A percentile compares a stretch with the other conserved stretches of the same genome.
Evolutionary conservation across 2,888 invertebrate species (phyloP).

Genomic region (Hydroisotoma schaefferi): DNA sequence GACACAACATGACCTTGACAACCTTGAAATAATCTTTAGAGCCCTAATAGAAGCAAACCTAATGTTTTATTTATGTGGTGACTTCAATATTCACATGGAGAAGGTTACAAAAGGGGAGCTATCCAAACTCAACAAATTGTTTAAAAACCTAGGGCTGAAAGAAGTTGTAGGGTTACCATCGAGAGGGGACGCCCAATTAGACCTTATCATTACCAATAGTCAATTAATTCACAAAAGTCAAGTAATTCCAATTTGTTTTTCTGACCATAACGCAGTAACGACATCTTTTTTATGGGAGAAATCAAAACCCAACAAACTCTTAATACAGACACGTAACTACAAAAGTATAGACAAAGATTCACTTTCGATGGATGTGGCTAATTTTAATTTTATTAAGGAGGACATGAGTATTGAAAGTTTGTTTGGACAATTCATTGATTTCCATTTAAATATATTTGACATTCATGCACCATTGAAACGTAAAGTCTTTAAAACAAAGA

Average conservation of each 20-base stretch:
- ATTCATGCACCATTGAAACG: background rate
- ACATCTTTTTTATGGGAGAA: background rate
- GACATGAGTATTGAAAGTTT: background rate
- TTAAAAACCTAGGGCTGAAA: background rate
- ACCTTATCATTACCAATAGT: background rate
- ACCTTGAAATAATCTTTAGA: background rate
- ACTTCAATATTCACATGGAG: slow-evolving; percentile 11
- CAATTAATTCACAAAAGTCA: background rate
- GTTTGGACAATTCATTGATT: background rate
- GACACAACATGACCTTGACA: background rate
- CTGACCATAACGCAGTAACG: background rate
- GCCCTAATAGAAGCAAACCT: background rate
- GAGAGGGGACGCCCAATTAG: background rate
- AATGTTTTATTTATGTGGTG: slow-evolving; percentile 2
- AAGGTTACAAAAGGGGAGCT: background rate
- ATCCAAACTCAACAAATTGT: background rate
- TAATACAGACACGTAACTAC: background rate
- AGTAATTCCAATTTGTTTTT: background rate
- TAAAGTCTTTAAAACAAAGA: background rate
- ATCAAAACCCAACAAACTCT: background rate
- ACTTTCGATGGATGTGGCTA: background rate
- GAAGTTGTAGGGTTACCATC: background rate
- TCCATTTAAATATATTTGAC: background rate
- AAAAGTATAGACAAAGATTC: background rate
- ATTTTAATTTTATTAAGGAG: background rate